These are phyloP conservation scores for Oscheius onirici DNA, from an alignment of 2,888 invertebrate genomes.

Conservation along the genomic window DNA sequence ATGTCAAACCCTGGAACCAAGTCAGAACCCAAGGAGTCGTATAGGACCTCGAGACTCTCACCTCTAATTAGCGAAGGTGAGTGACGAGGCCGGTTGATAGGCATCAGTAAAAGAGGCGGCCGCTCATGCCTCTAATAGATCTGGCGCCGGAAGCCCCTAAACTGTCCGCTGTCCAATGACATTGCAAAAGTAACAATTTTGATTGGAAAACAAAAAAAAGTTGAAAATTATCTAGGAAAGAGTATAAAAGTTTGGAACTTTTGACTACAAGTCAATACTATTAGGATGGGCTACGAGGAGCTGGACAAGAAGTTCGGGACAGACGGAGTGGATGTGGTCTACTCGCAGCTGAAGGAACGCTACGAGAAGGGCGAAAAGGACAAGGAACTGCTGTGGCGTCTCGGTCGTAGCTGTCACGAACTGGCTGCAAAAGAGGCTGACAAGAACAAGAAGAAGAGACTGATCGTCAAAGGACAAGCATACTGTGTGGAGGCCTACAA, in stretches of 20 bases:
- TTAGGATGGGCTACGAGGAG: too few relatives aligned
- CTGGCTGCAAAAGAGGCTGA: constrained; percentile 23
- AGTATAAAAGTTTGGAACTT: too few relatives aligned
- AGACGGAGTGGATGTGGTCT: too few relatives aligned
- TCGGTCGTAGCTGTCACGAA: constrained; percentile 45
- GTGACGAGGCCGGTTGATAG: constrained; percentile 31
- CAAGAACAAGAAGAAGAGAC: constrained; percentile 57
- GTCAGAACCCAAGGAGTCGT: too few relatives aligned
- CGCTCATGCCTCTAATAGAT: constrained; percentile 2
- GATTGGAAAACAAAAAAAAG: too few relatives aligned
- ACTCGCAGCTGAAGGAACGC: too few relatives aligned
- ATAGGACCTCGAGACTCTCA: neutral
- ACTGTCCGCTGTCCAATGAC: constrained; percentile 1
- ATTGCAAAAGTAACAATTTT: too few relatives aligned
- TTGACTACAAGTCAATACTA: too few relatives aligned
- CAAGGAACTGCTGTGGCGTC: constrained; percentile 42
- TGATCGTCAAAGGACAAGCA: constrained; percentile 60
- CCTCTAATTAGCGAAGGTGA: constrained; percentile 29
- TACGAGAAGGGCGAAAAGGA: neutral
- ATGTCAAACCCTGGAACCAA: too few relatives aligned
- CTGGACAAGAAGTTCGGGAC: too few relatives aligned
- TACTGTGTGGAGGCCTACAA: constrained; percentile 58
- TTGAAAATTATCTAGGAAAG: too few relatives aligned
- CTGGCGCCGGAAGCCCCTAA: constrained; percentile 21
- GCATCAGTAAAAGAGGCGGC: constrained; percentile 26